Percentiles rank a stretch among this genome's conserved stretches.
Conservation (phyloP, 2,888 invertebrate species). For the Julus scanicus region DNA sequence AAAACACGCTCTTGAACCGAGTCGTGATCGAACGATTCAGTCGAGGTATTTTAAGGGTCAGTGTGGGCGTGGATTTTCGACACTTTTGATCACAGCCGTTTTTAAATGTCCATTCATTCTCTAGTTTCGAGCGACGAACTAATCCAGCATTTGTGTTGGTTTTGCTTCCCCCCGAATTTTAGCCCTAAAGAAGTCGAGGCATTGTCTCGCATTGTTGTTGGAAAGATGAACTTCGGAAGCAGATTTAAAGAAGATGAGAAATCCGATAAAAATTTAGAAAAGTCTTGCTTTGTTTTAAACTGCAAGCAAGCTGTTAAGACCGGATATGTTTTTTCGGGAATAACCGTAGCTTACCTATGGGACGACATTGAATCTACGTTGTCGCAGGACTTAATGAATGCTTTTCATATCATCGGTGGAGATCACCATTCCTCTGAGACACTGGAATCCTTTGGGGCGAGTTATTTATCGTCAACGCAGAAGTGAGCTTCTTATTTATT, state of each 20-base stretch:
- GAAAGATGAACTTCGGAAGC: background rate
- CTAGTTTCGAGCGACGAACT: background rate
- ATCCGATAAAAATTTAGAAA: background rate
- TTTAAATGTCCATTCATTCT: background rate
- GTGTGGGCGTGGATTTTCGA: background rate
- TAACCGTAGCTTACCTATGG: background rate
- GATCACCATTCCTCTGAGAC: conserved; percentile 57
- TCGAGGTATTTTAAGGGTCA: conserved; percentile 4
- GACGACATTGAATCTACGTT: background rate
- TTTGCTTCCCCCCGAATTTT: background rate
- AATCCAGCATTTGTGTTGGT: background rate
- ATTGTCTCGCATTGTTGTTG: background rate
- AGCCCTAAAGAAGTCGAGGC: background rate
- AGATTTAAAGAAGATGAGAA: background rate
- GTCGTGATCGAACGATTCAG: background rate
- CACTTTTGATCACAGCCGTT: conserved; percentile 30
- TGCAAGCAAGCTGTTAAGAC: background rate
- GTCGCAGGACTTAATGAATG: background rate
- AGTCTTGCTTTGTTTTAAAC: background rate
- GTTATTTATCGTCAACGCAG: conserved; percentile 56
- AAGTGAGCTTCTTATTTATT: conserved; percentile 60
- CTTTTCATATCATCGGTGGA: conserved; percentile 44
- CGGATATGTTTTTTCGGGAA: background rate
- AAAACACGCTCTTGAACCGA: background rate
- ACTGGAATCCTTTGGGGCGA: conserved; percentile 57